Conservation (phyloP, 1,140 invertebrate genomes). For the Drosophila punjabiensis region DNA sequence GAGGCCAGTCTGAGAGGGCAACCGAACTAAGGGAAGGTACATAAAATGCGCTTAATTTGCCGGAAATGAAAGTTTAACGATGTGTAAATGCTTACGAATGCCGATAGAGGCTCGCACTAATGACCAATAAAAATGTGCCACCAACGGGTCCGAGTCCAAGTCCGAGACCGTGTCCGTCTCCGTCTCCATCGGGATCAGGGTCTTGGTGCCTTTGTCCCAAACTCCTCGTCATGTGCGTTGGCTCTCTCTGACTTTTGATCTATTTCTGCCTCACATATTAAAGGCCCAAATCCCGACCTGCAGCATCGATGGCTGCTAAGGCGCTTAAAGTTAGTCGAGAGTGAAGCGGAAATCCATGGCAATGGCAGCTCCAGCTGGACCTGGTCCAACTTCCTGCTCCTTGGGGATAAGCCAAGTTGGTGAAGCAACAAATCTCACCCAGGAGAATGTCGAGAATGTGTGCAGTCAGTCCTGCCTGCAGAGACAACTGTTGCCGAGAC, state of each 20-base stretch:
- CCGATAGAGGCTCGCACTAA: constrained; percentile 81
- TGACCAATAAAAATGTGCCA: constrained; percentile 83
- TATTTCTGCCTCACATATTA: constrained; percentile 72
- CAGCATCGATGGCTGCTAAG: constrained; percentile 43
- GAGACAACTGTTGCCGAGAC: constrained; percentile 41
- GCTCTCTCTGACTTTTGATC: constrained; percentile 66
- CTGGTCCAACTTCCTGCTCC: constrained; percentile 9
- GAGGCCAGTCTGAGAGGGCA: constrained; percentile 18
- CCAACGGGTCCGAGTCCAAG: constrained; percentile 31
- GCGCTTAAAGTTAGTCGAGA: constrained; percentile 28
- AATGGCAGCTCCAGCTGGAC: constrained; percentile 16
- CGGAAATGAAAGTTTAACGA: constrained; percentile 84
- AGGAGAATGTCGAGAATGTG: constrained; percentile 18
- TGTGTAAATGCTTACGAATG: constrained; percentile 84
- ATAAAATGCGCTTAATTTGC: constrained; percentile 84
- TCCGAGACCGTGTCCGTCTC: neutral
- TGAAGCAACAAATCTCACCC: constrained; percentile 22
- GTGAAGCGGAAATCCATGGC: constrained; percentile 17
- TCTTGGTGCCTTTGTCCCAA: constrained; percentile 6
- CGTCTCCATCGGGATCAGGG: constrained; percentile 6
- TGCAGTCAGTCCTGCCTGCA: neutral
- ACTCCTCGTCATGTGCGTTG: constrained; percentile 21
- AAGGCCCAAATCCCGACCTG: constrained; percentile 2
- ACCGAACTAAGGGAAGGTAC: constrained; percentile 53
- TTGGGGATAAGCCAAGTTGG: constrained; percentile 23